Evolutionary conservation across 2,888 invertebrate species (phyloP).

Genomic region (Blastobasis lacticolella): DNA sequence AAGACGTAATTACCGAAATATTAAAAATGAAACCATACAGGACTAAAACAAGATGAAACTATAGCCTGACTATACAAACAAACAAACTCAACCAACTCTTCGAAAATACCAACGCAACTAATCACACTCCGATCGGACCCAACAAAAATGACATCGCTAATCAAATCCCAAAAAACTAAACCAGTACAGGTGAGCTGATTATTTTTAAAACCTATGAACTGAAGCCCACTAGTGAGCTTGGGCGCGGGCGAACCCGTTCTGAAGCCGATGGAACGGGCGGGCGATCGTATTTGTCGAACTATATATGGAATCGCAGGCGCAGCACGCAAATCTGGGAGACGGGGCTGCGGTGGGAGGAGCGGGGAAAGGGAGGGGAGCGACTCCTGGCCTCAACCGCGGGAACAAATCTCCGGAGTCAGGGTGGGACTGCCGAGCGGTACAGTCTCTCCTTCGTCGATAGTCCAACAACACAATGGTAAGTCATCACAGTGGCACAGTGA

Average conservation of each 20-base stretch:
- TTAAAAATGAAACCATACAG: too few relatives aligned
- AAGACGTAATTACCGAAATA: too few relatives aligned
- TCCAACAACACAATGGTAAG: slow-evolving; percentile 69
- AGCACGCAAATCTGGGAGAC: slow-evolving; percentile 10
- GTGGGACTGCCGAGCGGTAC: slow-evolving; percentile 68
- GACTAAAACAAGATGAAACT: too few relatives aligned
- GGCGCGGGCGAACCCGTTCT: slow-evolving; percentile 42
- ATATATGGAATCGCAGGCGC: slow-evolving; percentile 62
- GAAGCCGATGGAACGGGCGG: slow-evolving; percentile 39
- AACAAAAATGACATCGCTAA: not conserved
- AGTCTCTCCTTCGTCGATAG: slow-evolving; percentile 69
- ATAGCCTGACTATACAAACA: too few relatives aligned
- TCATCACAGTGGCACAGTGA: slow-evolving; percentile 34
- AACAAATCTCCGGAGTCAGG: slow-evolving; percentile 54
- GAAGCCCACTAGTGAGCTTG: slow-evolving; percentile 34
- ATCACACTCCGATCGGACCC: too few relatives aligned
- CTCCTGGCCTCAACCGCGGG: slow-evolving; percentile 26
- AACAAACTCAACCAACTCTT: too few relatives aligned
- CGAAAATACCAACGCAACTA: too few relatives aligned
- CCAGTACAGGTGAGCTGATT: slow-evolving; percentile 22
- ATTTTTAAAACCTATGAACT: slow-evolving; percentile 47
- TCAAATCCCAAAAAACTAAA: slow-evolving; percentile 29
- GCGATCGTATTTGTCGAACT: slow-evolving; percentile 57
- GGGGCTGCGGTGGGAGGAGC: slow-evolving; percentile 22
- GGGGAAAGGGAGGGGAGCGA: slow-evolving; percentile 40